A percentile compares a stretch with the other conserved stretches of the same genome.
Evolutionary conservation across 2,888 invertebrate genomes (phyloP).

Genomic region (Cataglyphis livida): DNA sequence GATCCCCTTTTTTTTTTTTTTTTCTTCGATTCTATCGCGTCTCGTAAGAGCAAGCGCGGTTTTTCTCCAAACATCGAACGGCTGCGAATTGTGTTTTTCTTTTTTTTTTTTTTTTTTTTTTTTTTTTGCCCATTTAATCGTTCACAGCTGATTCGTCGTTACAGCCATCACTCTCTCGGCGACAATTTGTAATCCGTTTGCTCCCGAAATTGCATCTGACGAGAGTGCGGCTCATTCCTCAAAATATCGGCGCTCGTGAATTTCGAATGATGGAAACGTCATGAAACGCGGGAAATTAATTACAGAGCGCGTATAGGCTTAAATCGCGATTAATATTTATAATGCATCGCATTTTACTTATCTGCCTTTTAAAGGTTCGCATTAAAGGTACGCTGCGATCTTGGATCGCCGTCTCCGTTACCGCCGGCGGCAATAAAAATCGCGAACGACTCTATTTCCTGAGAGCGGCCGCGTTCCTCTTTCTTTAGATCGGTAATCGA

Average conservation of each 20-base stretch:
- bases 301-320: not conserved
- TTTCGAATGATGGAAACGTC: not conserved
- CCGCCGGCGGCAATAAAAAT: slow-evolving; percentile 1
- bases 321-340: not conserved
- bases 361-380: not conserved
- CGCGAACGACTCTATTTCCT: slow-evolving; percentile 35
- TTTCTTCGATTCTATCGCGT: slow-evolving; percentile 54
- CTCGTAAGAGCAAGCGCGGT: slow-evolving; percentile 39
- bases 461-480: slow-evolving; percentile 29
- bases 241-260: not conserved
- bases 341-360: not conserved
- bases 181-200: not conserved
- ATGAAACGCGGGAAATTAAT: not conserved
- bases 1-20: slow-evolving; percentile 40
- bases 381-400: not conserved
- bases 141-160: slow-evolving; percentile 20
- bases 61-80: slow-evolving; percentile 24
- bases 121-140: not conserved
- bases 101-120: slow-evolving; percentile 23
- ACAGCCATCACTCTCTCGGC: not conserved
- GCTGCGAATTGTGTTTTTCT: slow-evolving; percentile 19
- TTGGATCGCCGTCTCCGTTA: too few relatives aligned
- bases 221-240: not conserved
- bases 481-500: slow-evolving; percentile 40
- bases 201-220: not conserved